Conservation (phyloP, 1,140 invertebrate genomes). For the Sipha flava region DNA sequence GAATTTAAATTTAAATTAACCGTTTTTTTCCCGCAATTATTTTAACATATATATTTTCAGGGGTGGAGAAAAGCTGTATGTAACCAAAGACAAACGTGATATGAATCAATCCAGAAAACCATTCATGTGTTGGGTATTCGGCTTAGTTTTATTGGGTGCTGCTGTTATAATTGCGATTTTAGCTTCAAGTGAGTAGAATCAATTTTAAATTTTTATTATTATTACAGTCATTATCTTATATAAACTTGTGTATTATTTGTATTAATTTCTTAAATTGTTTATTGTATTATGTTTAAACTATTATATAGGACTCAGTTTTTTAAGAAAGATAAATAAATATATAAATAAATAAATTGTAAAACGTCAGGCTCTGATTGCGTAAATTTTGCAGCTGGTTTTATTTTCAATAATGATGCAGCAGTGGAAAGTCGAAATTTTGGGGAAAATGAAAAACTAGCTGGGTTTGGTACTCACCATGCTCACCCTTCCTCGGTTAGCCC, state of each 20-base stretch:
- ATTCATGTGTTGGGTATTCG: slow-evolving; percentile 41
- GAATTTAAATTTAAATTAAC: neutral
- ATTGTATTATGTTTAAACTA: too few relatives aligned
- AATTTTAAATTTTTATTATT: neutral
- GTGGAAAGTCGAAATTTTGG: slow-evolving; percentile 2
- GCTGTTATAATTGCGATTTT: slow-evolving; percentile 61
- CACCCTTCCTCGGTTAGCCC: slow-evolving; percentile 9
- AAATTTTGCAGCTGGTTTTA: slow-evolving; percentile 2
- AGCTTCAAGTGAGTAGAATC: slow-evolving; percentile 55
- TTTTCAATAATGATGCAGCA: slow-evolving; percentile 7
- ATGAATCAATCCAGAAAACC: slow-evolving; percentile 49
- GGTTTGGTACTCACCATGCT: neutral
- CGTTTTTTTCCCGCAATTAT: too few relatives aligned
- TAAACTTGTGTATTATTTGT: too few relatives aligned
- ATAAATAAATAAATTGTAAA: too few relatives aligned
- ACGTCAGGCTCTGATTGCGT: too few relatives aligned
- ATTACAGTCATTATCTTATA: too few relatives aligned
- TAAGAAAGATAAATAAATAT: too few relatives aligned
- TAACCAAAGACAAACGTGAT: slow-evolving; percentile 67
- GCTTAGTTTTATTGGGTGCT: slow-evolving; percentile 52
- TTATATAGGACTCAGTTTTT: too few relatives aligned
- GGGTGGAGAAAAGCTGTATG: slow-evolving; percentile 67
- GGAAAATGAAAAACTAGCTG: slow-evolving; percentile 14
- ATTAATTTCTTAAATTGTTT: too few relatives aligned
- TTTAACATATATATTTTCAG: neutral